Evolutionary conservation across 1,140 invertebrate genomes (phyloP).

Genomic region (Drosophila melanica): DNA sequence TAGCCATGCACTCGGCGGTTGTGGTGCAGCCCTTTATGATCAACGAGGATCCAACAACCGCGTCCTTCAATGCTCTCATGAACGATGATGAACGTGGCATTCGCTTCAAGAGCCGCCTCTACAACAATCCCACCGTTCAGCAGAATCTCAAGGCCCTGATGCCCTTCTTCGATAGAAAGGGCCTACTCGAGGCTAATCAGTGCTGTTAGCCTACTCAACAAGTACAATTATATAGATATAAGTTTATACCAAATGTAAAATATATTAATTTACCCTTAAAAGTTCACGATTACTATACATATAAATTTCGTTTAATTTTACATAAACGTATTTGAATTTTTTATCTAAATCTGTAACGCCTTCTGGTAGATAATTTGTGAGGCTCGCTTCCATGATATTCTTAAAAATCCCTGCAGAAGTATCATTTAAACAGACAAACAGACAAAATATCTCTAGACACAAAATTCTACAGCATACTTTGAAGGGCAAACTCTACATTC

Average conservation of each 20-base stretch:
- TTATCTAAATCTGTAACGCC: too few relatives aligned
- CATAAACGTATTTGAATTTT: too few relatives aligned
- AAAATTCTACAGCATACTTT: too few relatives aligned
- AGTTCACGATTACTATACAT: too few relatives aligned
- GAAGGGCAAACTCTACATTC: too few relatives aligned
- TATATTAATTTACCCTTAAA: too few relatives aligned
- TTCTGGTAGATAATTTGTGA: too few relatives aligned
- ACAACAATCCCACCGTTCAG: conserved; percentile 64
- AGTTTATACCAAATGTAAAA: background rate
- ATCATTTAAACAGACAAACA: too few relatives aligned
- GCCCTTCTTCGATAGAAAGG: conserved; percentile 72
- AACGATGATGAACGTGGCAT: conserved; percentile 69
- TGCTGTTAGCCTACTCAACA: conserved; percentile 22
- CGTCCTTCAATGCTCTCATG: conserved; percentile 77
- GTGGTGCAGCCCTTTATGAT: conserved; percentile 76
- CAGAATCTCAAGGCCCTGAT: conserved; percentile 62
- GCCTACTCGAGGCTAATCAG: conserved; percentile 73
- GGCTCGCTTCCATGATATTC: too few relatives aligned
- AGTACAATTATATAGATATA: background rate
- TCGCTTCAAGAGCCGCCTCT: conserved; percentile 71
- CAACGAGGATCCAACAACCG: conserved; percentile 70
- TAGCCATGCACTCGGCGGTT: conserved; percentile 70
- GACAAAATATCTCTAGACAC: too few relatives aligned
- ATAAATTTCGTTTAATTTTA: too few relatives aligned
- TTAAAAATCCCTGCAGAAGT: too few relatives aligned